These are phyloP conservation scores for Formica exsecta DNA, from an alignment of 1,140 invertebrate genomes.

Conservation along the genomic window DNA sequence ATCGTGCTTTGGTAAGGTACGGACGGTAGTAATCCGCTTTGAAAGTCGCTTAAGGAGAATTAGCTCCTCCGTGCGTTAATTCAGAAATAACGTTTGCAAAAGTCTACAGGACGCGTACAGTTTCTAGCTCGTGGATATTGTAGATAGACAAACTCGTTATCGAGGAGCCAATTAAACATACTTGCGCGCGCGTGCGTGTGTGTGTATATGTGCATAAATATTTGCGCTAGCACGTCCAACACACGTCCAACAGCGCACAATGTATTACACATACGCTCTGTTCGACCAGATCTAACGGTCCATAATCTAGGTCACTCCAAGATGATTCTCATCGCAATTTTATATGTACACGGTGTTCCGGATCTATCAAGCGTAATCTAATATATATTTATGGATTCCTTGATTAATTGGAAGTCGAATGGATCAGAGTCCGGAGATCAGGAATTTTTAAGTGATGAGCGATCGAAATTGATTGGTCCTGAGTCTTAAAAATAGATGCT, in stretches of 20 bases:
- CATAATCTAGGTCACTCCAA: slow-evolving; percentile 53
- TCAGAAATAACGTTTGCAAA: slow-evolving; percentile 58
- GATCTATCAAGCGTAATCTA: neutral
- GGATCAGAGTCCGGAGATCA: neutral
- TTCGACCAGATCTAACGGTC: slow-evolving; percentile 62
- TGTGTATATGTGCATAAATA: slow-evolving; percentile 10
- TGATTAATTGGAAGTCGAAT: neutral
- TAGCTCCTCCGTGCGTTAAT: slow-evolving; percentile 42
- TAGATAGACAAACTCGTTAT: slow-evolving; percentile 62
- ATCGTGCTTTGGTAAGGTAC: neutral
- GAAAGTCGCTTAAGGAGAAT: slow-evolving; percentile 46
- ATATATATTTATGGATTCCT: neutral
- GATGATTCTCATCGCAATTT: slow-evolving; percentile 59
- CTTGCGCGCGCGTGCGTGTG: neutral
- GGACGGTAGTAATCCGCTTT: slow-evolving; percentile 49
- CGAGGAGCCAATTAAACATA: slow-evolving; percentile 60
- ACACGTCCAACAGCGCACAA: slow-evolving; percentile 10
- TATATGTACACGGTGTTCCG: slow-evolving; percentile 11
- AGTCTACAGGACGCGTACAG: slow-evolving; percentile 33
- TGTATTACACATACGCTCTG: slow-evolving; percentile 23
- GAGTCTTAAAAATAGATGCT: neutral
- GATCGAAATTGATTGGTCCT: neutral
- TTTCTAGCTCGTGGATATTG: slow-evolving; percentile 25
- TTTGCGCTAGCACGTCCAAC: slow-evolving; percentile 5
- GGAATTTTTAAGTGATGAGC: neutral